Base-by-base conservation (phyloP, 2,888 invertebrate species). In the Perithous albicinctus region DNA sequence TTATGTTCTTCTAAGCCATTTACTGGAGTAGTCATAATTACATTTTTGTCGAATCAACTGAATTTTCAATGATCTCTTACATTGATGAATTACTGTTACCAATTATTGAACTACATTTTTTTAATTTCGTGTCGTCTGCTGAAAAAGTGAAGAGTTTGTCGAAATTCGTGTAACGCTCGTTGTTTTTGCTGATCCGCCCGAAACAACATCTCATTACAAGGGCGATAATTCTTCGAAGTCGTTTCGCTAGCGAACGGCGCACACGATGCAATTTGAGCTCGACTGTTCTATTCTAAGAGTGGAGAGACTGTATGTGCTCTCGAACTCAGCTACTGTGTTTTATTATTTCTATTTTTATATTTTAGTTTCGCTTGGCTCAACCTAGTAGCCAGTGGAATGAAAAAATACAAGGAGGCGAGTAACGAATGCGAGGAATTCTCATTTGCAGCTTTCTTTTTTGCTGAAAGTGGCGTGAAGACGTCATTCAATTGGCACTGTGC, bases 211-310 rank as follows among this genome's bases (percentile, higher is more conserved):
- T 48, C 43, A 10, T 35, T 29, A 51, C 46, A 66, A 32, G 64
- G 12, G 29, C 51, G 75, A 75, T 66, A 66, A 75, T 75, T 75
- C 75, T 56, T 35, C 75, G 75, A 75, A 66, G 75, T 75, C 64
- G 32, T 75, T 54, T 29, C 51, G 59, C 46, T 72, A 48, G 46
- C 32, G 43, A 54, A 56, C 54, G 73, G 56, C 56, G 32, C 29
- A 43, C 46, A 66, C 43, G 29, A 56, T 66, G 66, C 56, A 46
- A 66, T 66, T 66, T 43, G 2, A 75, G 54, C 56, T 56, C 38
- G 15, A 8, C 26, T 18, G 51, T 66, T 75, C 66, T 75, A 75
- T 75, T 75, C 43, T 66, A 38, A 43, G 75, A 75, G 20, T 20
- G 18, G 12, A 20, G 1, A 12, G 4, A 51, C 51, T 6, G 18